Evolutionary conservation across 1,140 invertebrate species (phyloP), one percentile per base, ranked within the genome.

Genomic region (Dinothrombium tinctorium): DNA sequence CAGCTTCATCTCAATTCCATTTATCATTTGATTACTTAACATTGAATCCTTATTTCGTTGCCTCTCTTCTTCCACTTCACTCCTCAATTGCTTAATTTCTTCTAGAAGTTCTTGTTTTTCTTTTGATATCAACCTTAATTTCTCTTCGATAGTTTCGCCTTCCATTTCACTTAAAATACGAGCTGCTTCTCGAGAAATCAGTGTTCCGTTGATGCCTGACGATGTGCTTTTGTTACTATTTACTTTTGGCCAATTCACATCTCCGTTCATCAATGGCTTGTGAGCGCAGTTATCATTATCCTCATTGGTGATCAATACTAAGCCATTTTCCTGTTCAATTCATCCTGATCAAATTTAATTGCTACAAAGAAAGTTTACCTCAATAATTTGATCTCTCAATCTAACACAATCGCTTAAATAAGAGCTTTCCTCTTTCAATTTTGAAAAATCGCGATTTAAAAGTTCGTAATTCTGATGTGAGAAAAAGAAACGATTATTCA

Each of bases 381-480:
- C 64, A 49, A 87, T 83, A 37, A 86, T 67, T 45, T 69, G 61
- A 61, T 89, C 81, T 23, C 80, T 63, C 52, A 82, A 72, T 44
- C 69, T 66, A 37, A 89, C 57, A 49, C 80, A 75, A 37, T 69
- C 65, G 53, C 68, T 69, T 33, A 68, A 61, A 50, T 68, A 58
- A 51, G 72, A 69, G 46, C 72, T 62, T 54, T 83, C 79, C 45
- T 74, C 67, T 48, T 77, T 73, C 45, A 86, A 63, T 51, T 76
- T 72, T 37, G 71, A 69, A 52, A 70, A 68, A 49, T 76, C 69
- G 46, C 84, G 71, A 56, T 84, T 86, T 33, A 87, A 59, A 44
- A 82, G 72, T 56, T 96, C 90, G 52, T 74, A 72, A 47, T 84
- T 74, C 64, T 66, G 48, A 26, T 56, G 44, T 40, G n/a, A n/a